phyloP scores from a whole-genome alignment of 35 echinoderm and acorn worm genomes.

The Apostichopus californicus region DNA sequence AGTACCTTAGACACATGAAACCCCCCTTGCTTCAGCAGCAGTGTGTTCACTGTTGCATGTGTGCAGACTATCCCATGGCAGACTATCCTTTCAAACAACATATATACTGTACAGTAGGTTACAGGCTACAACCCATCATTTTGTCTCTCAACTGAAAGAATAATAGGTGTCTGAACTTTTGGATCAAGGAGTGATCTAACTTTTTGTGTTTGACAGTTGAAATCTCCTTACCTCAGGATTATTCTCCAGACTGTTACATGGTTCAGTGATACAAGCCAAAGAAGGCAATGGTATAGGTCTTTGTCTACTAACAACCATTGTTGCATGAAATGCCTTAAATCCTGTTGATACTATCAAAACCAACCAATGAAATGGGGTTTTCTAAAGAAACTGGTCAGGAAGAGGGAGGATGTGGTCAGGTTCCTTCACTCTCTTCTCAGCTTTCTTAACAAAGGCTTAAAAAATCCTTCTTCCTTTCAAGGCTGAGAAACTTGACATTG shows the following conservation, averaged over 20 bases:
- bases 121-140: too few relatives aligned
- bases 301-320: constrained; percentile 13
- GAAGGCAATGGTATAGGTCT: background rate
- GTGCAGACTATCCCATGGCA: too few relatives aligned
- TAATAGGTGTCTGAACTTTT: too few relatives aligned
- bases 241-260: background rate
- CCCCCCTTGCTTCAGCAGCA: too few relatives aligned
- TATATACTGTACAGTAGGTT: too few relatives aligned
- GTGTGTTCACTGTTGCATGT: too few relatives aligned
- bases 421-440: background rate
- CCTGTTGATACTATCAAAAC: background rate
- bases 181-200: too few relatives aligned
- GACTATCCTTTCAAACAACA: too few relatives aligned
- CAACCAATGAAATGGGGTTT: background rate
- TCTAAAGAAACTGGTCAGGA: background rate
- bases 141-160: too few relatives aligned
- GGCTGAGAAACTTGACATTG: background rate
- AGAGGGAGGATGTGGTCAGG: constrained; percentile 4
- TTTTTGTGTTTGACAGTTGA: background rate
- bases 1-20: too few relatives aligned
- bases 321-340: background rate
- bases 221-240: background rate
- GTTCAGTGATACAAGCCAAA: background rate
- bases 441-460: background rate
- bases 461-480: constrained; percentile 1